These are phyloP conservation scores for Mercenaria mercenaria DNA, from an alignment of 1,140 invertebrate species.

Conservation along the genomic window DNA sequence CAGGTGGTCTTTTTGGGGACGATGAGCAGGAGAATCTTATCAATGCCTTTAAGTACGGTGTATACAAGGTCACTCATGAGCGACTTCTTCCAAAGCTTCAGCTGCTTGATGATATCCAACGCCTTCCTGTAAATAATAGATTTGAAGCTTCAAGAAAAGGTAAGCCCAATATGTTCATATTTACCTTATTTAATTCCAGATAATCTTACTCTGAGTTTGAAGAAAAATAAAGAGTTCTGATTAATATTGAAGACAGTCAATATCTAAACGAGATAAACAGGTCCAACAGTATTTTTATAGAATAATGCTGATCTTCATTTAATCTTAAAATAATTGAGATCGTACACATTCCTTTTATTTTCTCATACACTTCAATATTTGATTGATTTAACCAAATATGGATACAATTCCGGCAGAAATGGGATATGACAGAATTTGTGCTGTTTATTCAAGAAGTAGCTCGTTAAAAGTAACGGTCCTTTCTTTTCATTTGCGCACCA, in stretches of 20 bases:
- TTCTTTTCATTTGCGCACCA: too few species aligned
- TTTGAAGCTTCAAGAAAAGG: conserved; percentile 64
- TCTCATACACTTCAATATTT: too few species aligned
- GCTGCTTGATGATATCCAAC: conserved; percentile 44
- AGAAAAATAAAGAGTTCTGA: background rate
- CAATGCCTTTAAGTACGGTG: conserved; percentile 63
- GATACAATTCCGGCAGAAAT: too few species aligned
- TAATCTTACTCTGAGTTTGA: background rate
- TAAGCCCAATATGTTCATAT: background rate
- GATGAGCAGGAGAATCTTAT: conserved; percentile 39
- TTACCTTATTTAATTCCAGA: background rate
- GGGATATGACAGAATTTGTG: too few species aligned
- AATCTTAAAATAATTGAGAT: too few species aligned
- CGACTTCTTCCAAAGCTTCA: conserved; percentile 34
- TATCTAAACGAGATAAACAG: background rate
- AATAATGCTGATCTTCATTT: too few species aligned
- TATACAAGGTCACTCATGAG: conserved; percentile 56
- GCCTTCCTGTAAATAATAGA: conserved; percentile 49
- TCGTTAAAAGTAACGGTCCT: too few species aligned
- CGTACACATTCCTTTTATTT: too few species aligned
- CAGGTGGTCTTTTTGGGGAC: conserved; percentile 62
- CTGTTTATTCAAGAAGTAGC: too few species aligned
- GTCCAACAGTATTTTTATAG: too few species aligned
- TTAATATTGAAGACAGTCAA: background rate
- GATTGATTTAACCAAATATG: too few species aligned